A percentile compares a stretch with the other conserved stretches of the same genome.
Evolutionary conservation across 2,888 invertebrate species (phyloP).

Genomic region (Cyclophora albipunctata): DNA sequence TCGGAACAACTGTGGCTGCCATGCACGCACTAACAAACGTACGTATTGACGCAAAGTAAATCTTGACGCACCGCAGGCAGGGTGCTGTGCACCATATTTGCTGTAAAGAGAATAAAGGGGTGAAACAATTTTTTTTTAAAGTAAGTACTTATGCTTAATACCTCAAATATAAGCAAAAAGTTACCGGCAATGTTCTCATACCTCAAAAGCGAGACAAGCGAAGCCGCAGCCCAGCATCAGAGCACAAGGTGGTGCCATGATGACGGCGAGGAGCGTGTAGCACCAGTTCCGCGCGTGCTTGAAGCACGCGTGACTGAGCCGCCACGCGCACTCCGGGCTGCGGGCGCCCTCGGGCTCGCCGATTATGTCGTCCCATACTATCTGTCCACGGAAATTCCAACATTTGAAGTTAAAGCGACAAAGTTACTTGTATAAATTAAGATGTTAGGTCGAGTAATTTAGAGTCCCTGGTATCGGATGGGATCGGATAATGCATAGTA

Average conservation of each 20-base stretch:
- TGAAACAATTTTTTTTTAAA: no score
- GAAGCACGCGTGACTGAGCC: conserved; percentile 79
- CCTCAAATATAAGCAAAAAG: no score
- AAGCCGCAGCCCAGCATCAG: conserved; percentile 79
- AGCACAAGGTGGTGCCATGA: conserved; percentile 81
- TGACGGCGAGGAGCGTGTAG: conserved; percentile 80
- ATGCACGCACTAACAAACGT: conserved; percentile 74
- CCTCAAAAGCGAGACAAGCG: conserved; percentile 82
- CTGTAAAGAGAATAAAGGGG: conserved; percentile 42
- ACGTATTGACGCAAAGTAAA: conserved; percentile 78
- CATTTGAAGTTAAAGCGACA: no score
- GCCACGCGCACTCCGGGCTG: conserved; percentile 82
- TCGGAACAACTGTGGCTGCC: conserved; percentile 78
- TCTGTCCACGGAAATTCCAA: conserved; percentile 49
- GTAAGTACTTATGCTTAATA: no score
- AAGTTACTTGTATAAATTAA: no score
- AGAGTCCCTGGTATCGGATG: no score
- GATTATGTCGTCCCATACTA: conserved; percentile 82
- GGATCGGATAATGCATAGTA: no score
- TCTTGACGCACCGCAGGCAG: conserved; percentile 78
- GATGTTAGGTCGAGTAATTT: no score
- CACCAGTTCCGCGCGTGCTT: conserved; percentile 79
- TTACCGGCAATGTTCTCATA: conserved; percentile 27
- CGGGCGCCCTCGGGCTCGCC: conserved; percentile 82
- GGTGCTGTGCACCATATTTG: conserved; percentile 85